Evolutionary conservation across 2,797 vertebrate species (phyloP).

Genomic region (Prunella strophiata): DNA sequence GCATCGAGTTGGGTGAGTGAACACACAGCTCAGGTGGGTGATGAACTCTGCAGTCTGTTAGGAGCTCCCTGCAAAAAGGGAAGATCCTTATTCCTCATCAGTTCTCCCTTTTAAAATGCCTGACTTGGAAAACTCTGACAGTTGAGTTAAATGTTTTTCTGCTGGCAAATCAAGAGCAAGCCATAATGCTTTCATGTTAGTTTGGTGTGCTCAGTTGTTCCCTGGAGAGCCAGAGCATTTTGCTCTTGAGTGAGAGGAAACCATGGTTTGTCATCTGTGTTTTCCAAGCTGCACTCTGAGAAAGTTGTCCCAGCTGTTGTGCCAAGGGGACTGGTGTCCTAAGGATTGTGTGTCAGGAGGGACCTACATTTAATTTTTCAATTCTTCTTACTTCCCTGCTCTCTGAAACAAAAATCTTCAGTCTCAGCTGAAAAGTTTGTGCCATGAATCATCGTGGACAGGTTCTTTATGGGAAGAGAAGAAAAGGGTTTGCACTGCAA

Average conservation of each 20-base stretch:
- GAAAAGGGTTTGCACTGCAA: slow-evolving; percentile 10
- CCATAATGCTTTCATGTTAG: not conserved
- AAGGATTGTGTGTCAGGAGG: not conserved
- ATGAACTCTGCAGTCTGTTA: not conserved
- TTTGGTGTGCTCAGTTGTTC: not conserved
- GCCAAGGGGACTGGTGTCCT: not conserved
- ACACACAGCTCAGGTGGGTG: not conserved
- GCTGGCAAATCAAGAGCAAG: not conserved
- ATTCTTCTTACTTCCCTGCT: not conserved
- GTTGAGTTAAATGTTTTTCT: not conserved
- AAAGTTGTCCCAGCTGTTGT: not conserved
- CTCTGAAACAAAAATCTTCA: not conserved
- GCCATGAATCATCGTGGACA: not conserved
- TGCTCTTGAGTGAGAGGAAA: not conserved
- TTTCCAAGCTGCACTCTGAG: not conserved
- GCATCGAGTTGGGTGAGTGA: slow-evolving; percentile 93
- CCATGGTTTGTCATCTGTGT: not conserved
- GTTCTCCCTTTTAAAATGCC: not conserved
- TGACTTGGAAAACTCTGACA: not conserved
- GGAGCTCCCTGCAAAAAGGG: not conserved
- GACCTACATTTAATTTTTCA: not conserved
- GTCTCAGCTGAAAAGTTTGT: not conserved
- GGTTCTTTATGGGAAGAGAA: not conserved
- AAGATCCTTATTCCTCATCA: not conserved
- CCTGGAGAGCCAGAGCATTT: not conserved